Evolutionary conservation across 2,797 vertebrate species (phyloP), one percentile per base, ranked within the genome.

Genomic region (Anomalospiza imberbis): DNA sequence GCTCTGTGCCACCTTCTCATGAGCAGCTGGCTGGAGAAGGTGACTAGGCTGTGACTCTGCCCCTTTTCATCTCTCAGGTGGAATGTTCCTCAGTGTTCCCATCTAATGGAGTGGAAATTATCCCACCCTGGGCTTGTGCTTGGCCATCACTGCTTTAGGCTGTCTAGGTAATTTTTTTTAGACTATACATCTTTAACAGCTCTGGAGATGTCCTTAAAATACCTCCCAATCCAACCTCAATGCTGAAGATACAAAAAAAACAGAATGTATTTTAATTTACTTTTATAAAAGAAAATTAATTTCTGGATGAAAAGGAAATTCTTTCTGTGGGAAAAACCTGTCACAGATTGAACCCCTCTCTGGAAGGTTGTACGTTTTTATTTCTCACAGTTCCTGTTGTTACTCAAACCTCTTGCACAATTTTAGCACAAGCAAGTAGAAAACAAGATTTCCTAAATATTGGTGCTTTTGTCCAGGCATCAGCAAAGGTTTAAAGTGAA

Each of bases 401-500:
- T 47, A 22, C 7, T 1, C 61, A 91, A 93, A 82, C 28, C 12
- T 82, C 42, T 82, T 81, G 25, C 65, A 75, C 24, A 13, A 34
- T 62, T 91, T 54, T 60, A 95, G 47, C 54, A 67, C 14, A 75
- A 53, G 55, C 17, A 92, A 91, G 21, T 17, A 82, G 67, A 36
- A 93, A 76, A 71, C 29, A 77, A 66, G 24, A 77, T 72, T 71
- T 91, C 60, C 70, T 31, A n/a, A 89, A 88, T 70, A 75, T 89
- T 55, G 45, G 24, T 14, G 1, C 17, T 79, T 81, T n/a, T 53
- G 34, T 79, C 76, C 29, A 50, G 68, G 13, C 58, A 75, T 76
- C 57, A 93, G 63, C 20, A 84, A 54, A 83, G 31, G 13, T 78
- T 94, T 93, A 81, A 84, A 90, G 68, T n/a, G 26, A 91, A 76